Percentiles rank a stretch among this genome's conserved stretches.
These are phyloP conservation scores for Drosophila cardini DNA, from an alignment of 1,140 invertebrate species.

Conservation along the genomic window DNA sequence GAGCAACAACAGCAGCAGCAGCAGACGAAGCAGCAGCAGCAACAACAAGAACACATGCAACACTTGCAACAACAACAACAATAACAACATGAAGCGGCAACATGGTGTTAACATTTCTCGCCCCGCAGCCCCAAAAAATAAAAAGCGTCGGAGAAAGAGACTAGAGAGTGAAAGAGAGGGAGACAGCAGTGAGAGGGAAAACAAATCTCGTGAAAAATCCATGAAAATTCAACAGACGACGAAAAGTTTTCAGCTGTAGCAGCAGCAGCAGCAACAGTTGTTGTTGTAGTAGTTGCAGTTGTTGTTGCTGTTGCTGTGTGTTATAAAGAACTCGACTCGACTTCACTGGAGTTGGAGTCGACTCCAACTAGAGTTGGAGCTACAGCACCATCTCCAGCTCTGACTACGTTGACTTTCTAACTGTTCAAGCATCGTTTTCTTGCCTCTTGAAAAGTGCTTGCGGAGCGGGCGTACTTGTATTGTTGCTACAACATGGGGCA, in stretches of 20 bases:
- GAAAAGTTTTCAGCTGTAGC: conserved; percentile 56
- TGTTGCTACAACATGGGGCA: conserved; percentile 41
- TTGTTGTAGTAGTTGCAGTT: conserved; percentile 38
- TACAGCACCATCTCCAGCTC: too few relatives aligned
- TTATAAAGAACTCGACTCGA: conserved; percentile 53
- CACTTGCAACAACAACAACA: conserved; percentile 63
- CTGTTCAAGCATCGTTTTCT: conserved; percentile 69
- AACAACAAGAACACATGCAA: conserved; percentile 8
- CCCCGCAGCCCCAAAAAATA: conserved; percentile 58
- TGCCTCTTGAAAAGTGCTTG: conserved; percentile 57
- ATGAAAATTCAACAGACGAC: conserved; percentile 78
- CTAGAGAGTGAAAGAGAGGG: conserved; percentile 2
- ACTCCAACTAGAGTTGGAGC: conserved; percentile 45
- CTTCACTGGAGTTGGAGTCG: conserved; percentile 16
- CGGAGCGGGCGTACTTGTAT: conserved; percentile 72
- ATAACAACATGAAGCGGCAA: conserved; percentile 51
- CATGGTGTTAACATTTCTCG: conserved; percentile 81
- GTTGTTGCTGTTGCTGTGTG: conserved; percentile 31
- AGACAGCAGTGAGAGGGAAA: neutral
- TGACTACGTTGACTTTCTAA: conserved; percentile 74
- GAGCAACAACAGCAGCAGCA: conserved; percentile 37
- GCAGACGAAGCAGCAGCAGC: too few relatives aligned
- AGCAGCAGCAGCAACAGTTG: conserved; percentile 7
- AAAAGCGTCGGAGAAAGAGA: neutral
- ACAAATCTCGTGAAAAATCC: conserved; percentile 77